Conservation (phyloP, 92 coral and sea anemone genomes). For the Paragorgia papillata region DNA sequence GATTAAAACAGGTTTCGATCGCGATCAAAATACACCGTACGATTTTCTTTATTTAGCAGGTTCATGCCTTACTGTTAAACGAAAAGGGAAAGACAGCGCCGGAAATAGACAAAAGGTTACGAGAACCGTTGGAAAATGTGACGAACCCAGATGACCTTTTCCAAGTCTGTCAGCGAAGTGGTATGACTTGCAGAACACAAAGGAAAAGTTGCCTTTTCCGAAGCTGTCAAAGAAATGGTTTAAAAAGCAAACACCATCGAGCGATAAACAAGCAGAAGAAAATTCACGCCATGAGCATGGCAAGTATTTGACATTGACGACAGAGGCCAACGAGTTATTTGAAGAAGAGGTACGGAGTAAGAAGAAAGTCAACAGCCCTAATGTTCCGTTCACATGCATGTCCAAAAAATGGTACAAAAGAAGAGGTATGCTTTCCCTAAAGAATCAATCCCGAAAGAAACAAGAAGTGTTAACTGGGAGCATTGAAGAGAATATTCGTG, state of each 20-base stretch:
- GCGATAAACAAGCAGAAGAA: not conserved
- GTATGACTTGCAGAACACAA: not conserved
- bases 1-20: no score
- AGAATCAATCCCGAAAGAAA: constrained; percentile 21
- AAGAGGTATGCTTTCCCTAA: constrained; percentile 34
- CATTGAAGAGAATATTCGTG: constrained; percentile 17
- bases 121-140: not conserved
- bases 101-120: not conserved
- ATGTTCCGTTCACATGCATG: not conserved
- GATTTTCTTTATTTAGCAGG: no score
- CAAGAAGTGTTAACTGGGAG: not conserved
- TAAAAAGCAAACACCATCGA: not conserved
- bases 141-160: not conserved
- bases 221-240: constrained; percentile 8
- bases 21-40: no score
- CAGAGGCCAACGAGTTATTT: not conserved
- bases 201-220: constrained; percentile 9
- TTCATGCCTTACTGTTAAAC: not conserved
- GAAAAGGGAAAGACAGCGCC: not conserved
- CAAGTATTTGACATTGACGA: not conserved
- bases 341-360: not conserved
- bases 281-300: no score
- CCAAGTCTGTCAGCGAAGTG: constrained; percentile 26
- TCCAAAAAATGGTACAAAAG: constrained; percentile 44
- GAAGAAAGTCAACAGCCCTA: not conserved